Base-by-base conservation (phyloP, 2,888 invertebrate genomes). In the Clivina fossor region DNA sequence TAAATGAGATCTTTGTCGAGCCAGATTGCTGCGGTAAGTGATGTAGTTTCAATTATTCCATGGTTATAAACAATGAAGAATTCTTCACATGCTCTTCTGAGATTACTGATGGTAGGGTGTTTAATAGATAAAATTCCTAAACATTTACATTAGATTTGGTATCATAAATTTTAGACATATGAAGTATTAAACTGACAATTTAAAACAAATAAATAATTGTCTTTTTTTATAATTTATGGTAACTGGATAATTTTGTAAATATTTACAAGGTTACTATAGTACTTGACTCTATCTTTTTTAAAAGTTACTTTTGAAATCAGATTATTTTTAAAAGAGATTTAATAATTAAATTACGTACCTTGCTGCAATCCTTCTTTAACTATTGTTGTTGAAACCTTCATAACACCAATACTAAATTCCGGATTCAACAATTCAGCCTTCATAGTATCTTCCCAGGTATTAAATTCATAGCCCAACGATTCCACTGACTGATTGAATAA, bases 11-110 rank as follows among this genome's bases (percentile, higher is more conserved):
- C 78, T 1, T 79, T 78, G 44, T 79, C 77, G 55, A 71, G 69
- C 82, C 82, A 85, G 15, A 84, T 74, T 0, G 81, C 81, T 0
- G 79, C 71, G 5, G 74, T 74, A 0, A 74, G 53, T 2, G 64
- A 55, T 2, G 69, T 69, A 2, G 73, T 72, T 13, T 80, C 69
- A 5, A 84, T 69, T 1, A 85, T 78, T 1, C 78, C 79, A 68
- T 80, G 80, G 0, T 75, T 72, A 65, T 80, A 78, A 1, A 69
- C 65, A 35, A 75, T 75, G 66, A 85, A 84, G 69, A 83, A 84
- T 0, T 74, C 71, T 62, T 80, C 80, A 16, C 84, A 60, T 0
- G 76, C 78, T 50, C 66, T 67, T 33, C 74, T 71, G 60, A 64
- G 26, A 0, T 58, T 38, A 15, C 7, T 4, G 13, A 64, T 71